Conservation (phyloP, 2,888 invertebrate genomes). For the Watsonalla cultraria region DNA sequence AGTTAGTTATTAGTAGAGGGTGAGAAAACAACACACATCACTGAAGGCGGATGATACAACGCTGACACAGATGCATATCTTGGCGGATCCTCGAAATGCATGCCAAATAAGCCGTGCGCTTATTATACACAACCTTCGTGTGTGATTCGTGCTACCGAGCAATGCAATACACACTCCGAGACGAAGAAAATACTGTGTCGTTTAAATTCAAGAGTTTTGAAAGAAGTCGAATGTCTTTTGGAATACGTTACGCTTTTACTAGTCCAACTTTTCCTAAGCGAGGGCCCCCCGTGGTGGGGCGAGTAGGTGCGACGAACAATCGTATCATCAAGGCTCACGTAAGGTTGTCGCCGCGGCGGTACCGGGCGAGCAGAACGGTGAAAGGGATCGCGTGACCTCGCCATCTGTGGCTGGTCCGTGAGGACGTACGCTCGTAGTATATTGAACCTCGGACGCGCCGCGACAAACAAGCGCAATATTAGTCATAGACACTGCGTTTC, state of each 20-base stretch:
- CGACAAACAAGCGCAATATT: conserved; percentile 12
- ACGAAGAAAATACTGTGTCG: too few relatives aligned
- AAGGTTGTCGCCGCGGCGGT: conserved; percentile 47
- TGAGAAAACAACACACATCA: too few relatives aligned
- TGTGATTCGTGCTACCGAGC: too few relatives aligned
- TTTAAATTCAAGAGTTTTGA: too few relatives aligned
- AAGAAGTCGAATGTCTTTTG: too few relatives aligned
- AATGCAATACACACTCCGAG: too few relatives aligned
- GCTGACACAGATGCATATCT: too few relatives aligned
- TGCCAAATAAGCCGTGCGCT: too few relatives aligned
- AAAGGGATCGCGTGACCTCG: conserved; percentile 70
- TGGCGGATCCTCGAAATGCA: too few relatives aligned
- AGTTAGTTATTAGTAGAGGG: too few relatives aligned
- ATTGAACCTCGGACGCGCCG: conserved; percentile 42
- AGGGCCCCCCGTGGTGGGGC: not conserved
- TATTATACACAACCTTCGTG: too few relatives aligned
- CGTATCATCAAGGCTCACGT: conserved; percentile 59
- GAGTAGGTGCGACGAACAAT: conserved; percentile 44
- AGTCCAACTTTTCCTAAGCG: not conserved
- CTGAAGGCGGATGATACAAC: too few relatives aligned
- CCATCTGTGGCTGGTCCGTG: conserved; percentile 45
- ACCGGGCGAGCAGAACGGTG: conserved; percentile 64
- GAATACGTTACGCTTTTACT: not conserved
- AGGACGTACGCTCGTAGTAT: conserved; percentile 41
- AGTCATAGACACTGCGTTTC: conserved; percentile 18